Percentiles rank a stretch among this genome's conserved stretches.
phyloP scores from a whole-genome alignment of 2,797 vertebrate species.

The Sebastes paucispinis region DNA sequence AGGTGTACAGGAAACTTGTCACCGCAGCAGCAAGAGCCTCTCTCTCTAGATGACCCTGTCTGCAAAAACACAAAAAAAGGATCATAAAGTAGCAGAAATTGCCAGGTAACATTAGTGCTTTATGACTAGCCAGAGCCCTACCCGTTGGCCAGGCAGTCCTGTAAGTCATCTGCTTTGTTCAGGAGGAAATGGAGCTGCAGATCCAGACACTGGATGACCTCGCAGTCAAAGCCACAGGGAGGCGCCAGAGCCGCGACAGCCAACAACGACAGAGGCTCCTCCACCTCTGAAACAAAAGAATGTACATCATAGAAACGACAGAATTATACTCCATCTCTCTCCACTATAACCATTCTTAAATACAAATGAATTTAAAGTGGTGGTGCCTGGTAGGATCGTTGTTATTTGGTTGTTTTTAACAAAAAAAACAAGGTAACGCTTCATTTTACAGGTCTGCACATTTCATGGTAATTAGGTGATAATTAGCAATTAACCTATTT shows the following conservation, averaged over 20 bases:
- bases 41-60: slow-evolving; percentile 65
- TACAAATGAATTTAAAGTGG: background rate
- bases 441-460: too few species aligned
- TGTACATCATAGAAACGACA: background rate
- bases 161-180: slow-evolving; percentile 79
- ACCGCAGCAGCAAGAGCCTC: slow-evolving; percentile 70
- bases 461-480: too few species aligned
- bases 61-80: slow-evolving; percentile 37
- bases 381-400: background rate
- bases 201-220: slow-evolving; percentile 63
- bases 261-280: background rate
- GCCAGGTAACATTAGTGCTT: accelerated
- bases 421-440: background rate
- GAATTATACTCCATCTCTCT: accelerated
- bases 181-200: slow-evolving; percentile 80
- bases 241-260: slow-evolving; percentile 48
- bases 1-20: slow-evolving; percentile 78
- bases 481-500: too few species aligned
- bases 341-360: background rate
- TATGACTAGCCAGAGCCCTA: background rate
- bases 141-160: slow-evolving; percentile 64
- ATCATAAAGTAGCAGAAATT: background rate
- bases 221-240: slow-evolving; percentile 18
- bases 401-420: background rate
- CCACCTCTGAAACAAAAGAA: background rate